Base-by-base conservation (phyloP, 2,888 invertebrate species). In the Bimastos eiseni region DNA sequence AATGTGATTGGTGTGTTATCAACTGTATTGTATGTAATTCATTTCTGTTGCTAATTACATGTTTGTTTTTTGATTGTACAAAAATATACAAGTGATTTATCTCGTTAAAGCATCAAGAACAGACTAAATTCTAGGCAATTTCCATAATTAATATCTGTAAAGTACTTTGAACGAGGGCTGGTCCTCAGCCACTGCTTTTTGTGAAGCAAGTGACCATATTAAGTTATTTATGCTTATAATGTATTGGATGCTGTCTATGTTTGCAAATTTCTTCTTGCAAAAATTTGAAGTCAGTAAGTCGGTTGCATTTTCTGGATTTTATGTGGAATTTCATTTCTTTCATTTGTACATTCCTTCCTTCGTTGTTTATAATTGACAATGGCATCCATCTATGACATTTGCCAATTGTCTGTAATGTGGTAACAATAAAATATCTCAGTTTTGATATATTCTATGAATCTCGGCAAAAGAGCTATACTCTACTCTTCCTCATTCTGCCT, bases 121-220 rank as follows among this genome's bases (percentile, higher is more conserved):
- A 11, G 70, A 70, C 8, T 70, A 30, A 70, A 70, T 70, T 70
- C 70, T 70, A 70, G 70, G 70, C 70, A 70, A 70, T 70, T 70
- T 70, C 30, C 70, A n/a, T 70, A 70, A 5, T n/a, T 70, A n/a
- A n/a, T 70, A n/a, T 70, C n/a, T 70, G 70, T 70, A 70, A 70
- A 70, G 8, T 70, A 8, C 70, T n/a, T n/a, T 70, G 70, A 15
- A n/a, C 8, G 30, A 30, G 70, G n/a, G n/a, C n/a, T n/a, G 0
- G 70, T 70, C 70, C n/a, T 49, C 49, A 49, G 49, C 24, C 21
- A 49, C 21, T 49, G 49, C 49, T 70, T 70, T n/a, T n/a, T 70
- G 70, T 70, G 70, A n/a, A 70, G 70, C n/a, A 70, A 70, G 70
- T n/a, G 70, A n/a, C 70, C n/a, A n/a, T 70, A n/a, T 70, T 70